phyloP scores from a whole-genome alignment of 2,113 vertebrate species.

The Craseonycteris thonglongyai region DNA sequence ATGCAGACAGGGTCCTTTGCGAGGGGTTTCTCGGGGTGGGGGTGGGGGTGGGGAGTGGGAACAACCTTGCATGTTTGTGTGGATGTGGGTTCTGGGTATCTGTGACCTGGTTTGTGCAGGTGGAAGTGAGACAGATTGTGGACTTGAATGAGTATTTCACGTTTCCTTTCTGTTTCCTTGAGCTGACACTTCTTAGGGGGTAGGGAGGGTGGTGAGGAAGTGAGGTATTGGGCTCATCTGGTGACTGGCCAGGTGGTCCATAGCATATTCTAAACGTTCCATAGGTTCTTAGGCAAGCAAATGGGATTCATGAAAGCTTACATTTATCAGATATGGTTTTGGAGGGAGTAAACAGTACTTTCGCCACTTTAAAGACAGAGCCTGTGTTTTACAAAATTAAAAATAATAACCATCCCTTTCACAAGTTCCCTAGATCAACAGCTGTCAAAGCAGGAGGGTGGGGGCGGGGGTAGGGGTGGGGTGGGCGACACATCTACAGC shows the following conservation, averaged over 20 bases:
- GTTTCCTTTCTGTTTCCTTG: not conserved
- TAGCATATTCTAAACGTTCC: not conserved
- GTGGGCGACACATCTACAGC: not conserved
- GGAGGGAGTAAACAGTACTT: not conserved
- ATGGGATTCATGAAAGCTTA: not conserved
- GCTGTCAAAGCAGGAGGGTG: not conserved
- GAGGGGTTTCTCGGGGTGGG: not conserved
- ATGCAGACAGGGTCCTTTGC: not conserved
- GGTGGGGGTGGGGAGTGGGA: not conserved
- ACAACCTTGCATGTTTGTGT: too few relatives aligned
- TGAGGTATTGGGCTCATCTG: not conserved
- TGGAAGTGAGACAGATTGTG: not conserved
- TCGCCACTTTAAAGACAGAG: not conserved
- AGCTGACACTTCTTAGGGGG: not conserved
- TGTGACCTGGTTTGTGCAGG: not conserved
- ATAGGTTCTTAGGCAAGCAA: not conserved
- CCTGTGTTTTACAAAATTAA: not conserved
- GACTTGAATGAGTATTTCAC: not conserved
- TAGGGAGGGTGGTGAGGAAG: not conserved
- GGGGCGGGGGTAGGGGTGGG: too few relatives aligned
- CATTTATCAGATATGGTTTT: not conserved
- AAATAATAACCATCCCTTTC: not conserved
- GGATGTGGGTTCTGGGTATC: not conserved
- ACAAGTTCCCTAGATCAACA: not conserved
- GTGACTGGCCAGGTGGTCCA: not conserved